Evolutionary conservation across 1,140 invertebrate species (phyloP), one percentile per base, ranked within the genome.

Genomic region (Bombus sylvicola): DNA sequence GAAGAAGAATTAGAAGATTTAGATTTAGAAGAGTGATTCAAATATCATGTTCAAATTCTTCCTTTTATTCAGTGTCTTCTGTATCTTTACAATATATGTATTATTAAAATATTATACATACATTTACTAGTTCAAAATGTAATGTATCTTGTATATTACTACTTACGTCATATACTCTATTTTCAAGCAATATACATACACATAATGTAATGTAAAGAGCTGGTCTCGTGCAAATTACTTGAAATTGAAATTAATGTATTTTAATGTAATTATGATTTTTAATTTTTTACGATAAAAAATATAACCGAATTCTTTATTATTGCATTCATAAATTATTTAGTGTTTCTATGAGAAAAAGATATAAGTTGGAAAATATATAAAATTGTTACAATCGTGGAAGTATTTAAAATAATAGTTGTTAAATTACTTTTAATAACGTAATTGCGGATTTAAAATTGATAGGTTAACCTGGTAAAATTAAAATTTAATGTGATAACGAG

Each of bases 1-100:
- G 98, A 98, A 92, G 97, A 98, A 91, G 98, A 98, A 95, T 94
- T 98, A 89, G 96, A 98, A 91, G 96, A 97, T 92, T 94, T 97
- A 89, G 96, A 97, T 92, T 93, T 97, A 85, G 96, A 97, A 92
- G 96, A 97, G 92, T 97, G 95, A 95, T 93, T 90, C 87, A 94
- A 90, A 88, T 83, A 89, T 92, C 90, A 89, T 91, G 37, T 84
- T 78, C 37, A 39, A 83, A 39, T 68, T 53, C 88, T 90, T 92
- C 90, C 89, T 90, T 89, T 77, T 43, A 76, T 34, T 64, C 73
- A 68, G 88, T 82, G 39, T 76, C 86, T 83, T 69, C 66, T 86
- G 37, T 83, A 62, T n/a, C 73, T 68, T 74, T 62, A 73, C 53
- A 47, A 73, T 66, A 86, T 78, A 62, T 69, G 39, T 76, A 79